Conservation (phyloP, 2,113 vertebrate genomes). For the Sphaerodactylus townsendi region DNA sequence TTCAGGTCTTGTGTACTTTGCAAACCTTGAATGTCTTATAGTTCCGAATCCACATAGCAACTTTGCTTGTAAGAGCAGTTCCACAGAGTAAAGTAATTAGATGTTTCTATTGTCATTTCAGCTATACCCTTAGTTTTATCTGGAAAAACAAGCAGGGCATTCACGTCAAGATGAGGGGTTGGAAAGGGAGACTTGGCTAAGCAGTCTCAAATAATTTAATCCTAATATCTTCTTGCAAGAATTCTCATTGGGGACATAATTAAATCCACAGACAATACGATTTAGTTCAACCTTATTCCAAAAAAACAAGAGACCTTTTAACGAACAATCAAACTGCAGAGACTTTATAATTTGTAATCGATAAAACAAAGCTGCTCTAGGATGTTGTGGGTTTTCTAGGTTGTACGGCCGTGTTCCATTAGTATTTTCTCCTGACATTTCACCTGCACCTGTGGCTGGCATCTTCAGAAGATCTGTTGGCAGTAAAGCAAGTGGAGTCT, state of each 20-base stretch:
- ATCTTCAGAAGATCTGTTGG: too few relatives aligned
- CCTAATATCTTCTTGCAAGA: slow-evolving; percentile 31
- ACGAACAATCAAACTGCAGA: background rate
- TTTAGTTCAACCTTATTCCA: slow-evolving; percentile 40
- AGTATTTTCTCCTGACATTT: too few relatives aligned
- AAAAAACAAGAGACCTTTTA: slow-evolving; percentile 7
- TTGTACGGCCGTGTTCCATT: too few relatives aligned
- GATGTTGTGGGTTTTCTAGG: too few relatives aligned
- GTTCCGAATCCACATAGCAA: background rate
- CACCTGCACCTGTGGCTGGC: too few relatives aligned
- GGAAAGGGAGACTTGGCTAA: slow-evolving; percentile 32
- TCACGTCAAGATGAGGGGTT: slow-evolving; percentile 35
- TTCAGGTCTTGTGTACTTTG: background rate
- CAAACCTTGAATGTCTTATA: background rate
- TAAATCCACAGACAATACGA: slow-evolving; percentile 47
- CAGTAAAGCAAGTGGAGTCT: too few relatives aligned
- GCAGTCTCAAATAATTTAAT: slow-evolving; percentile 44
- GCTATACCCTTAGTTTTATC: slow-evolving; percentile 5
- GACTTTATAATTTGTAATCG: background rate
- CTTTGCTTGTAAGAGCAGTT: slow-evolving; percentile 11
- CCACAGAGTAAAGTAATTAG: background rate
- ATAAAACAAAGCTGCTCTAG: too few relatives aligned
- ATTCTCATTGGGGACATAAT: slow-evolving; percentile 57
- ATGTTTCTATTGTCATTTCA: slow-evolving; percentile 10
- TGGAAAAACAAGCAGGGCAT: slow-evolving; percentile 36